These are phyloP conservation scores for Microplitis manilae DNA, from an alignment of 2,888 invertebrate species.

Conservation along the genomic window DNA sequence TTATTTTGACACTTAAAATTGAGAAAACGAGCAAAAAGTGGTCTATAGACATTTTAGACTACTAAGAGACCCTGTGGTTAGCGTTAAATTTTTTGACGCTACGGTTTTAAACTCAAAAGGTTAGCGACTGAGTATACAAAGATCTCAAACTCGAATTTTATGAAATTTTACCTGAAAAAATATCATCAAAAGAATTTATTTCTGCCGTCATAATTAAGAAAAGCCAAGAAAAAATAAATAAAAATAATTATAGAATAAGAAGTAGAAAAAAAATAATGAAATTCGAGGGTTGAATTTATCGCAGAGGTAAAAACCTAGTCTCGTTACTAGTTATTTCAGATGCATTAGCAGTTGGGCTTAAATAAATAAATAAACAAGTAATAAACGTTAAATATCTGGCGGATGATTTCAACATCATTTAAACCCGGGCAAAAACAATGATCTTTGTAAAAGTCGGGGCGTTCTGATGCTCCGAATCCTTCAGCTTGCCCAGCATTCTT, in stretches of 20 bases:
- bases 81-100: not conserved
- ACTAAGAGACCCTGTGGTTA: not conserved
- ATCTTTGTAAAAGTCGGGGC: slow-evolving; percentile 14
- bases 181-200: not conserved
- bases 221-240: not conserved
- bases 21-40: not conserved
- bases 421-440: slow-evolving; percentile 16
- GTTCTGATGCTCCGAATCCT: slow-evolving; percentile 16
- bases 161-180: not conserved
- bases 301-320: not conserved
- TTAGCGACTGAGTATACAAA: not conserved
- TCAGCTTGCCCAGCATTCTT: slow-evolving; percentile 57
- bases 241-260: not conserved
- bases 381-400: not conserved
- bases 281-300: not conserved
- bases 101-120: not conserved
- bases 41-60: not conserved
- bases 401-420: slow-evolving; percentile 18
- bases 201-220: not conserved
- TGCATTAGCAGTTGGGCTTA: not conserved
- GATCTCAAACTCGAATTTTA: not conserved
- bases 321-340: not conserved
- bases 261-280: not conserved
- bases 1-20: not conserved
- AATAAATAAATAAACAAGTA: slow-evolving; percentile 13